Conservation (phyloP, 2,113 vertebrate species). For the Elephas maximus region DNA sequence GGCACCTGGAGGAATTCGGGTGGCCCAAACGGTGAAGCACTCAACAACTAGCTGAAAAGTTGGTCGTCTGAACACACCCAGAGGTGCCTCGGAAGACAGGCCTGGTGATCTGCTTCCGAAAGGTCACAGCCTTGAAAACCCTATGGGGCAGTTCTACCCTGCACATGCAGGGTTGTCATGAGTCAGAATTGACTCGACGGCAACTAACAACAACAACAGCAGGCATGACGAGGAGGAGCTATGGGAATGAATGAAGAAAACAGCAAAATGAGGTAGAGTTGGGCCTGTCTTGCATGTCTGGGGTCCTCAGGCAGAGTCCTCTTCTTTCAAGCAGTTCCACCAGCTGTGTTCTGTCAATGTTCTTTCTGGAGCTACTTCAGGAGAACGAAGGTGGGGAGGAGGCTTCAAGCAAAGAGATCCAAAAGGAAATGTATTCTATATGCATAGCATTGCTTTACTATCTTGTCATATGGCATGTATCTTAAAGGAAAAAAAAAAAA, state of each 20-base stretch:
- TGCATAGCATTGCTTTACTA: not conserved
- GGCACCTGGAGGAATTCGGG: not conserved
- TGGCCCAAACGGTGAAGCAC: no score
- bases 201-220: no score
- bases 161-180: no score
- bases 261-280: rapidly evolving
- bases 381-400: not conserved
- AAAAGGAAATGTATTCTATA: not conserved
- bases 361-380: not conserved
- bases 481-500: not conserved
- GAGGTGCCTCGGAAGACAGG: no score
- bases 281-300: rapidly evolving
- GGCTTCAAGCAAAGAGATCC: not conserved
- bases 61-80: no score
- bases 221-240: no score
- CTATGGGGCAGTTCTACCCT: no score
- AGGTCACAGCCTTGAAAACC: no score
- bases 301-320: not conserved
- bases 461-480: not conserved
- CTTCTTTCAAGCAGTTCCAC: not conserved
- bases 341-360: rapidly evolving
- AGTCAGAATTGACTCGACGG: no score
- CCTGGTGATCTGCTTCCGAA: no score
- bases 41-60: no score
- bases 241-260: not conserved